Conservation (phyloP, 2,888 invertebrate species). For the Epinotia brunnichana region DNA sequence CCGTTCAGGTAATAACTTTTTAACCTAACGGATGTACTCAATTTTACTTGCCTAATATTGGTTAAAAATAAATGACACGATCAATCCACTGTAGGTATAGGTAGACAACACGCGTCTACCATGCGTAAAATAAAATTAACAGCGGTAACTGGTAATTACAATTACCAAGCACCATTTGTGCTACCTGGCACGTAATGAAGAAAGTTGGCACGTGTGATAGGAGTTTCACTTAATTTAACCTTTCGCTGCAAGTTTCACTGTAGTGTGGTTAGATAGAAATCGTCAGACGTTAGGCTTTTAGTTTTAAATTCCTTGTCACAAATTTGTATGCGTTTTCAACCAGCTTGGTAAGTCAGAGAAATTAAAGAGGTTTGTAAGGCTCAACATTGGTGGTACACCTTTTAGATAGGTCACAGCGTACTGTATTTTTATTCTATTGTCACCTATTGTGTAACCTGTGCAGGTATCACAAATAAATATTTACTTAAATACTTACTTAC, state of each 20-base stretch:
- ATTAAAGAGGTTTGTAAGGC: no score
- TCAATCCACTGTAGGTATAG: not conserved
- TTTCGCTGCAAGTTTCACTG: constrained; percentile 17
- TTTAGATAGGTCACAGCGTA: no score
- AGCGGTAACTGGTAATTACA: not conserved
- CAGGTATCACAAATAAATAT: no score
- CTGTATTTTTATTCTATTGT: no score
- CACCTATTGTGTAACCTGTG: no score
- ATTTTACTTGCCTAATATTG: not conserved
- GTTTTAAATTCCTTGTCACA: not conserved
- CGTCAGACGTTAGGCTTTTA: not conserved
- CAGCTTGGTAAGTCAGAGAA: no score
- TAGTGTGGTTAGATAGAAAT: not conserved
- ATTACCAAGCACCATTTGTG: not conserved
- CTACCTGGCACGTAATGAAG: constrained; percentile 7
- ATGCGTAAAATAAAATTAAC: not conserved
- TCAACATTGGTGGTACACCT: no score
- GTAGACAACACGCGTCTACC: not conserved
- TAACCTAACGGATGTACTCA: no score
- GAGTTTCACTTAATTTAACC: constrained; percentile 14
- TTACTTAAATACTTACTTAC: no score
- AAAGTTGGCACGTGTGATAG: not conserved
- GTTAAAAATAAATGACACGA: not conserved
- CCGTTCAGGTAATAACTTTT: no score
- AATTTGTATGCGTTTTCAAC: not conserved